These are phyloP conservation scores for Phalloptychus januarius DNA, from an alignment of 2,797 vertebrate genomes.

Conservation along the genomic window DNA sequence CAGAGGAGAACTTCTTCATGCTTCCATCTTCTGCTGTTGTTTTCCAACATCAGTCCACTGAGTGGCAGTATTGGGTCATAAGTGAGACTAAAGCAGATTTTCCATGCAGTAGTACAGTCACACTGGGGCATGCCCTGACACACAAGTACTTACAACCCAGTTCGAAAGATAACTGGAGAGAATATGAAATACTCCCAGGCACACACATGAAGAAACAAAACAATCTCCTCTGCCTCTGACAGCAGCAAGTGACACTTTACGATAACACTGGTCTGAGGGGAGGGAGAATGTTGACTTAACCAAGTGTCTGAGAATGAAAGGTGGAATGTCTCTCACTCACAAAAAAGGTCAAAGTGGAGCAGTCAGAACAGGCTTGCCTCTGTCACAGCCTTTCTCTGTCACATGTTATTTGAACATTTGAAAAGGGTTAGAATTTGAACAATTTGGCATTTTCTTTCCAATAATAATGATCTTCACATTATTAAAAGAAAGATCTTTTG, in stretches of 20 bases:
- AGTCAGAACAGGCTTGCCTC: constrained; percentile 45
- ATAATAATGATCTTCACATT: not conserved
- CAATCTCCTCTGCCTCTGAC: constrained; percentile 66
- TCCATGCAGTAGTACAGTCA: constrained; percentile 6
- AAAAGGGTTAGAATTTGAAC: constrained; percentile 19
- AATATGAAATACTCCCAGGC: constrained; percentile 20
- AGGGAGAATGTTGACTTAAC: constrained; percentile 76
- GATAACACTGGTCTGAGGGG: constrained; percentile 71
- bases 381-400: constrained; percentile 37
- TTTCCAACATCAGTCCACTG: constrained; percentile 71
- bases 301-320: constrained; percentile 77
- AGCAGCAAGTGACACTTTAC: constrained; percentile 74
- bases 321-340: constrained; percentile 65
- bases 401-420: constrained; percentile 23
- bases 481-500: not conserved
- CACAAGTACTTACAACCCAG: constrained; percentile 10
- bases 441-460: not conserved
- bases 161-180: constrained; percentile 14
- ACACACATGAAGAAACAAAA: constrained; percentile 50
- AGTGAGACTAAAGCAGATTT: constrained; percentile 18
- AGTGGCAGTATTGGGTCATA: constrained; percentile 75
- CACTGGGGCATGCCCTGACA: constrained; percentile 18
- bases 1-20: not conserved
- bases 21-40: constrained; percentile 34
- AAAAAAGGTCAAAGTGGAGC: constrained; percentile 70